Evolutionary conservation across 2,888 invertebrate genomes (phyloP), one percentile per base, ranked within the genome.

Genomic region (Stenurella melanura): DNA sequence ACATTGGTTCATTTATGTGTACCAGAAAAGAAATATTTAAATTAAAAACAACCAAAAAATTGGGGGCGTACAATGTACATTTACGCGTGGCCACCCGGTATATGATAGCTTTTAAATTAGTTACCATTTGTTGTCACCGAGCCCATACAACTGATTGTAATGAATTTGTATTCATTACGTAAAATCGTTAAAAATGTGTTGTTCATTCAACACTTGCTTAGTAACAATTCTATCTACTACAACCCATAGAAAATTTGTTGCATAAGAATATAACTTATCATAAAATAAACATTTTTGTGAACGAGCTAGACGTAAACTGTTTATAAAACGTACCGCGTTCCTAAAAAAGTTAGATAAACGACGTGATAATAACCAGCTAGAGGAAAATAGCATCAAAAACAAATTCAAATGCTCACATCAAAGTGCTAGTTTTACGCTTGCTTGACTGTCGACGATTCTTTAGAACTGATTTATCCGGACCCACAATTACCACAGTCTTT

Each of bases 211-310:
- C 50, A 7, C n/a, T n/a, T 17, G 42, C 50, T n/a, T n/a, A 50
- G 50, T n/a, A n/a, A 15, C 50, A 50, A 15, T 15, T 42, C 42
- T 15, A 12, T 1, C 38, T 5, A 50, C 50, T 12, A 50, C 50
- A n/a, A 6, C n/a, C n/a, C 50, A n/a, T n/a, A 50, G 15, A 42
- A 42, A 50, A 11, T 15, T n/a, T 42, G 9, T 42, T 42, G 15
- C 42, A 50, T 50, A n/a, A n/a, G n/a, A 4, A 50, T 56, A 57
- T 68, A 69, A 69, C 38, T 69, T 69, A 69, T 69, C 58, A 69
- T 69, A 69, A 69, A 69, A 69, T 69, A 69, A 69, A 69, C 69
- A 69, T 69, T 69, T 57, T 69, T 56, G 12, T 5, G n/a, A 58
- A 30, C 30, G 19, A 18, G 69, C 30, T 12, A 57, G 69, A 69